Evolutionary conservation across 2,888 invertebrate species (phyloP), one percentile per base, ranked within the genome.

Genomic region (Euproctis similis): DNA sequence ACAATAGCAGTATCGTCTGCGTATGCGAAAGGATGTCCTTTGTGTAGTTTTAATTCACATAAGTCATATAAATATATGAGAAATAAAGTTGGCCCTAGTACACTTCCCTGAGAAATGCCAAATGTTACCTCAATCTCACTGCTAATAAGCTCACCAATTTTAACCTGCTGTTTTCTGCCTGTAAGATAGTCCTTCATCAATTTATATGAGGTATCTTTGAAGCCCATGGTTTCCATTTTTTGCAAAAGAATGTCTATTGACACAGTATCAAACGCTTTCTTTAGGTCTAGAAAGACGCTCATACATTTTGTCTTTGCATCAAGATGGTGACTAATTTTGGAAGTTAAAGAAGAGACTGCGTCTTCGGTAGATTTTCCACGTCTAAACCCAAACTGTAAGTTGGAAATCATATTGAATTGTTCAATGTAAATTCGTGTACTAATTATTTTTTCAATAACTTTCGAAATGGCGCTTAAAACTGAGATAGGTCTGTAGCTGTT

Each of bases 401-500:
- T 20, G 2, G 20, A 4, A 3, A 20, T 3, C 2, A 20, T 20
- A 6, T 20, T 20, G 9, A 9, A 20, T 20, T 20, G 2, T 9
- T 9, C 9, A 20, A 20, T 9, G n/a, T 4, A 20, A 9, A 9
- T n/a, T 24, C n/a, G 3, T 2, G 9, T 24, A n/a, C 9, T 24
- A 3, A 24, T 8, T 1, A 16, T 16, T 9, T 16, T 24, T 9
- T 24, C 24, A 2, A 24, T 6, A 3, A 16, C 16, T 13, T 24
- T 24, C 3, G 24, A 24, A 2, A 24, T 8, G 2, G 24, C 5
- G 3, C 9, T 7, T 16, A 24, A 6, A 8, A 24, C 8, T 4
- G 24, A 24, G 10, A 24, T 24, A 7, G 24, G 16, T 7, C 24
- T 14, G 10, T 24, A 24, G 7, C 16, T 24, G 10, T 14, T 14